Evolutionary conservation across 2,888 invertebrate genomes (phyloP).

Genomic region (Arctia plantaginis): DNA sequence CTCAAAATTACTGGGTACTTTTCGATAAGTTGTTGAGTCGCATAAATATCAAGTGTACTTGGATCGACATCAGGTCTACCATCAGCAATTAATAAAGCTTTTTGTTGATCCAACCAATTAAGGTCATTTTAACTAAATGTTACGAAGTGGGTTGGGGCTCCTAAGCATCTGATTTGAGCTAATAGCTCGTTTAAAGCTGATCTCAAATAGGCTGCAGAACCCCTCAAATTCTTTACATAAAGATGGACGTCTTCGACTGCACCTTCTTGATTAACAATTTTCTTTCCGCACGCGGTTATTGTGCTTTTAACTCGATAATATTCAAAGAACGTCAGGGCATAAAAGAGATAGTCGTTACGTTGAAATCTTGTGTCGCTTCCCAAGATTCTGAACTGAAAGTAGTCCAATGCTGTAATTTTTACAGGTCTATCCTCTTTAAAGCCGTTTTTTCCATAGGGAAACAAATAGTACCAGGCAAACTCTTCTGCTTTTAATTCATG

Average conservation of each 20-base stretch:
- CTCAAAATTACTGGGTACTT: conserved; percentile 35
- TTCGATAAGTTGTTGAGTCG: conserved; percentile 16
- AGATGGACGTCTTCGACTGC: conserved; percentile 21
- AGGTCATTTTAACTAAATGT: conserved; percentile 47
- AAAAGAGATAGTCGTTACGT: too few species aligned
- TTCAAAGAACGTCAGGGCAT: too few species aligned
- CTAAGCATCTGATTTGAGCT: conserved; percentile 43
- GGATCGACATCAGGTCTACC: conserved; percentile 14
- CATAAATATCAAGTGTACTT: conserved; percentile 12
- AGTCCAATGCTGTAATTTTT: too few species aligned
- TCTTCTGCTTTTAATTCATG: too few species aligned
- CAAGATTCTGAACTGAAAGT: too few species aligned
- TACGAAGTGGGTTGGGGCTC: conserved; percentile 45
- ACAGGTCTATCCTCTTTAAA: too few species aligned
- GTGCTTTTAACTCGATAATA: too few species aligned
- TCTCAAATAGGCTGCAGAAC: conserved; percentile 39
- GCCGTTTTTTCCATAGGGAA: too few species aligned
- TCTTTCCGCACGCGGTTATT: neutral
- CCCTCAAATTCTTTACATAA: conserved; percentile 26
- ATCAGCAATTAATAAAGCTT: conserved; percentile 16
- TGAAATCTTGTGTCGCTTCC: too few species aligned
- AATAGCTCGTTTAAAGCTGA: conserved; percentile 38
- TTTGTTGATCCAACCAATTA: conserved; percentile 47
- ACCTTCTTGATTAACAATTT: conserved; percentile 15
- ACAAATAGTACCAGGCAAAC: too few species aligned